Percentiles rank a stretch among this genome's conserved stretches.
Conservation (phyloP, 1,140 invertebrate genomes). For the Araneus ventricosus region DNA sequence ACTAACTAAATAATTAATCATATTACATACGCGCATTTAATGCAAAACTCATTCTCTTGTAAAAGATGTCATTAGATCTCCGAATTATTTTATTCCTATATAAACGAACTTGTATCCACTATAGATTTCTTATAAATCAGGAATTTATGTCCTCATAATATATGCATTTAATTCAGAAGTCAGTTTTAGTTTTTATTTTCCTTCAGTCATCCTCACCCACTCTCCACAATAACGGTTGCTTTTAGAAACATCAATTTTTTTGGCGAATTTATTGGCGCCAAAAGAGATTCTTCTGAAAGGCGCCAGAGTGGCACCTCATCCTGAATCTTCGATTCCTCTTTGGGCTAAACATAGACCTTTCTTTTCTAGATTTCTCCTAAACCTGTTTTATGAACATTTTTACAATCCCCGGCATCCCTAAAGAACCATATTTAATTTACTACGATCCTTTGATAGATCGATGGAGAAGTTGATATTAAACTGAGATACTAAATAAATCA, state of each 20-base stretch:
- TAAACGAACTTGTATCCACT: no score
- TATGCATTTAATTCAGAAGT: no score
- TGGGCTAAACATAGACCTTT: not conserved
- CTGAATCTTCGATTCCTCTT: slow-evolving; percentile 47
- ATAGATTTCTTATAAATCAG: no score
- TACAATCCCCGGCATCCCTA: slow-evolving; percentile 7
- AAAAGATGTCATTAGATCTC: no score
- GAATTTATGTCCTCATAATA: no score
- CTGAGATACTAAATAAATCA: not conserved
- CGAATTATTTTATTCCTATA: no score
- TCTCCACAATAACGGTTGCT: no score
- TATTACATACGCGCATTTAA: no score
- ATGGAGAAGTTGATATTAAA: not conserved
- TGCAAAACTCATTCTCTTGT: no score
- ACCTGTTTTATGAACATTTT: slow-evolving; percentile 34
- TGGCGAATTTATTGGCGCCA: slow-evolving; percentile 57
- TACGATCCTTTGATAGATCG: not conserved
- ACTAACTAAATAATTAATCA: no score
- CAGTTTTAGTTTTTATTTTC: no score
- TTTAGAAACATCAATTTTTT: not conserved
- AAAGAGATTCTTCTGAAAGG: not conserved
- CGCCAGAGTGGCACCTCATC: slow-evolving; percentile 38
- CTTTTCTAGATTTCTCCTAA: slow-evolving; percentile 2
- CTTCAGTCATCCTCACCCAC: no score
- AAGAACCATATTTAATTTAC: slow-evolving; percentile 35